Base-by-base conservation (phyloP, 30 jellyfish, hydroid and myxozoan genomes). In the Nemopilema nomurai region DNA sequence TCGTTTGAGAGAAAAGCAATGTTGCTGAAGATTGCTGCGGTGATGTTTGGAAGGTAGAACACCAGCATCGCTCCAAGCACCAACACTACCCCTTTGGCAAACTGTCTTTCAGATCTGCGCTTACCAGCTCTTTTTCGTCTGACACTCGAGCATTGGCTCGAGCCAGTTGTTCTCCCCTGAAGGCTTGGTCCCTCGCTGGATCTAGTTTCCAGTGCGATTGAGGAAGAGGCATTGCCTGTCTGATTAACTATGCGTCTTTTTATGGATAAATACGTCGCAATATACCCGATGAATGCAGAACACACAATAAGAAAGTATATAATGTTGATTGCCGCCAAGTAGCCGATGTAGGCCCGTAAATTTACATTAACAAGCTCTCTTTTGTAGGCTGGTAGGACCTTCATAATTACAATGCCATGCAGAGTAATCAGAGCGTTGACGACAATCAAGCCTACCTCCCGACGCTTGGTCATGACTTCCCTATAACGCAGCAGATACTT, bases 1-100 rank as follows among this genome's bases (percentile, higher is more conserved):
- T 29, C 51, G 30, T 18, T 63, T 18, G 7, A 26, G 72, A 18
- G 72, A 63, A 18, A 63, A 16, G 21, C 72, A 26, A 63, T 63
- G 25, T 63, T 63, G 8, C 25, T 63, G 72, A 29, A 26, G 28
- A 63, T 63, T 63, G 72, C 72, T n/a, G 25, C 72, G 9, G 28
- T n/a, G 7, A 74, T 28, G 49, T 74, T 24, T 16, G 84, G 84
- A 26, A 49, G 18, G 0, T 32, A 74, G 70, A 72, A 74, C 18
- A 74, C 23, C 16, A 50, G 51, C 29, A 74, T 4, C 25, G 84
- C 30, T 13, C 26, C 49, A 6, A 74, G 27, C 1, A 74, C 49
- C 9, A 74, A 74, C 26, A 74, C 84, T 22, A 74, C 57, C 18
- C 67, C 25, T 29, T 74, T 74, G 23, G 84, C 84, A 1, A 74